These are phyloP conservation scores for Dromas ardeola DNA, from an alignment of 2,113 vertebrate species.

Conservation along the genomic window DNA sequence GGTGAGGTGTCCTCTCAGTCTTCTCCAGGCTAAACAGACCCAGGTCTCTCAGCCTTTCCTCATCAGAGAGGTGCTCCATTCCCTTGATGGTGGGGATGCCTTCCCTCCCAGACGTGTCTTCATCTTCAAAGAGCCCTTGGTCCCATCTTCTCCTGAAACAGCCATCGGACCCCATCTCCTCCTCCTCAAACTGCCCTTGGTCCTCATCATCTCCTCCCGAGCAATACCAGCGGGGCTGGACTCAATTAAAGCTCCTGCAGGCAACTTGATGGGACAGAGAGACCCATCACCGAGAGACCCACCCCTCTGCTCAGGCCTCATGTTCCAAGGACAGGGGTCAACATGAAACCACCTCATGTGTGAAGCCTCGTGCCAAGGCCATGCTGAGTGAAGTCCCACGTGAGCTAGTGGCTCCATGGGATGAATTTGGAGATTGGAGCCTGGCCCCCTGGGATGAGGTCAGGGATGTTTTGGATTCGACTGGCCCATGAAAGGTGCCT, in stretches of 20 bases:
- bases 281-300: background rate
- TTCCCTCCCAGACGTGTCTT: background rate
- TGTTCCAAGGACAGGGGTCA: background rate
- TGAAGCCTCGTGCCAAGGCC: background rate
- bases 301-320: background rate
- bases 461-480: background rate
- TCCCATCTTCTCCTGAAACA: background rate
- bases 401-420: background rate
- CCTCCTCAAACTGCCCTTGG: background rate
- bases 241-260: background rate
- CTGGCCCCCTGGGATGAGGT: background rate
- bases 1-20: no score
- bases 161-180: background rate
- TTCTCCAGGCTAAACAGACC: no score
- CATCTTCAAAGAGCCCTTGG: background rate
- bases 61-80: no score
- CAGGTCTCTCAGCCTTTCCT: no score
- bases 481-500: background rate
- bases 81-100: background rate
- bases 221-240: background rate
- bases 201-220: background rate
- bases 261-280: background rate
- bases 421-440: background rate
- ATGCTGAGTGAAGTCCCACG: accelerated
- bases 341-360: accelerated